Evolutionary conservation across 2,797 vertebrate genomes (phyloP), one percentile per base, ranked within the genome.

Genomic region (Chloroceryle inda): DNA sequence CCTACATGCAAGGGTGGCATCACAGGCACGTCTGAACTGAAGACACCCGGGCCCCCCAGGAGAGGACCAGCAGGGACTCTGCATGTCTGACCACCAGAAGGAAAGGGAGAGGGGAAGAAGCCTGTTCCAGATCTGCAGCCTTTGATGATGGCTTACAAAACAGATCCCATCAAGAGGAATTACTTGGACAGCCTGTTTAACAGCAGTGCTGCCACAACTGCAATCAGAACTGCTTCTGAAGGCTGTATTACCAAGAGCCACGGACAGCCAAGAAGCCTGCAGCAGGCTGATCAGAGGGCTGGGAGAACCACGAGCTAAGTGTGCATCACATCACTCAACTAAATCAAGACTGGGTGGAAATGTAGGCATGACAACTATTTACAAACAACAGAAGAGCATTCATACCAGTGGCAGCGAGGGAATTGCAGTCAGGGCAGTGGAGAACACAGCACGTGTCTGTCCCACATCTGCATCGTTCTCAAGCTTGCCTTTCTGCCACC

Each of bases 281-380:
- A 55, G 61, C 44, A 69, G 14, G 53, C 55, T n/a, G 35, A 40
- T 18, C 66, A 64, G 68, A 78, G 29, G 58, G 53, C 47, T 61
- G 22, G 23, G 35, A 83, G 33, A 89, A 59, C 35, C 79, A 77
- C 45, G 4, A 61, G 52, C n/a, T 45, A 61, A 31, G 23, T 2
- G 13, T 29, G 27, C 78, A 83, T 23, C 87, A 38, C 87, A 88
- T 77, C 58, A 49, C 38, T 20, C 13, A 4, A 18, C 94, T 81
- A 91, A 89, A 91, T 68, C 26, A 15, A 81, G 85, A 78, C 56
- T 37, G 58, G 35, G 52, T 79, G 88, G 58, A 94, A 95, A 94
- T 74, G 89, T 40, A 92, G 92, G 80, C 88, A 74, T 82, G 80
- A 89, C 82, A 86, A 59, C 82, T 71, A 88, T 86, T 92, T 66